Base-by-base conservation (phyloP, 2,888 invertebrate genomes). In the Petrolisthes manimaculis region DNA sequence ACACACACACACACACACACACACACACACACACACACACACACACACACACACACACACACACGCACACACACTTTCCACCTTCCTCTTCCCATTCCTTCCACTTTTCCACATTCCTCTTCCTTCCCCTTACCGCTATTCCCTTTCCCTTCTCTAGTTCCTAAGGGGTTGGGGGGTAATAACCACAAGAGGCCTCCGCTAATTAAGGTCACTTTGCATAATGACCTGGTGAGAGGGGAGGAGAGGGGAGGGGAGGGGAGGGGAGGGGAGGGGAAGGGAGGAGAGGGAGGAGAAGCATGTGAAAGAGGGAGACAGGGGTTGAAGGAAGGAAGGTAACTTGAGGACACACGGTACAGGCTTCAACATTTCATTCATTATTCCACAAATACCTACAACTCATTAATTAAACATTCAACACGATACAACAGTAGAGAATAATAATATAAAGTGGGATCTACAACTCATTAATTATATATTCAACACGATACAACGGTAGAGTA, bases 161-260 rank as follows among this genome's bases (percentile, higher is more conserved):
- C 61, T 14, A 6, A 14, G 61, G 61, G 61, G 8, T 14, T 9
- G 8, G 61, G 61, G 8, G 61, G 61, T n/a, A n/a, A n/a, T n/a
- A 14, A 14, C 61, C 61, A 61, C 61, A 9, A 6, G 61, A 14
- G 61, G 61, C 61, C 8, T 6, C 61, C 61, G 14, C 6, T 61
- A 61, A 71, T 71, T 71, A 71, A 71, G n/a, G 71, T n/a, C 71
- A 71, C 71, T 71, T 71, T 12, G 71, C 71, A 71, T 71, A 71
- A 71, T 71, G 71, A 18, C 5, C 8, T 12, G n/a, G 71, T 8
- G 71, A 18, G 8, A 5, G n/a, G 5, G 71, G n/a, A n/a, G 14
- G 61, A 61, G 61, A 14, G 14, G 61, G 61, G 61, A 14, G 14
- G 61, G 61, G 61, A 14, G 14, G 61, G 61, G 61, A 14, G 14